A percentile compares a stretch with the other conserved stretches of the same genome.
phyloP scores from a whole-genome alignment of 1,140 invertebrate species.

The Plectrocnemia conspersa region DNA sequence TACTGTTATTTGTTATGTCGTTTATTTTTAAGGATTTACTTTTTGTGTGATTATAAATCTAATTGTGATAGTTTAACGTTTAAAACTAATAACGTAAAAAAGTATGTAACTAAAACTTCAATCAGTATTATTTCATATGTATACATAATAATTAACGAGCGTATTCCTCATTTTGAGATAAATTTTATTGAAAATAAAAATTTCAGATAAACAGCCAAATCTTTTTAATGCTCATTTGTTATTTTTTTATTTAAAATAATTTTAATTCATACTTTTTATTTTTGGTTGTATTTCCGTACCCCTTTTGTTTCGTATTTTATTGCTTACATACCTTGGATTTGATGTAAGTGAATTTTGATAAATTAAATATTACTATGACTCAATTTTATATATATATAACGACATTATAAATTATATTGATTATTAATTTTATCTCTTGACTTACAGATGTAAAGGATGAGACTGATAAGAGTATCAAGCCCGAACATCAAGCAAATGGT shows the following conservation, averaged over 20 bases:
- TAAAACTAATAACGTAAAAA: not conserved
- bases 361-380: not conserved
- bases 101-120: not conserved
- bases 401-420: not conserved
- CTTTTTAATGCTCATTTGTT: no score
- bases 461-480: not conserved
- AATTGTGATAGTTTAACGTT: no score
- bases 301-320: no score
- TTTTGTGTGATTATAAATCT: no score
- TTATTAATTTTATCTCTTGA: not conserved
- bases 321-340: no score
- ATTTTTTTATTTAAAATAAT: no score
- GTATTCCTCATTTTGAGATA: not conserved
- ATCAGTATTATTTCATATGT: not conserved
- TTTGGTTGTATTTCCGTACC: no score
- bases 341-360: no score
- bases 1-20: no score
- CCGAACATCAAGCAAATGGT: no score
- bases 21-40: no score
- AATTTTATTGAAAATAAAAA: constrained; percentile 5
- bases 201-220: not conserved
- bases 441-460: not conserved
- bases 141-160: not conserved
- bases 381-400: not conserved
- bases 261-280: no score